Conservation (phyloP, 2,113 vertebrate genomes). For the Apus apus region DNA sequence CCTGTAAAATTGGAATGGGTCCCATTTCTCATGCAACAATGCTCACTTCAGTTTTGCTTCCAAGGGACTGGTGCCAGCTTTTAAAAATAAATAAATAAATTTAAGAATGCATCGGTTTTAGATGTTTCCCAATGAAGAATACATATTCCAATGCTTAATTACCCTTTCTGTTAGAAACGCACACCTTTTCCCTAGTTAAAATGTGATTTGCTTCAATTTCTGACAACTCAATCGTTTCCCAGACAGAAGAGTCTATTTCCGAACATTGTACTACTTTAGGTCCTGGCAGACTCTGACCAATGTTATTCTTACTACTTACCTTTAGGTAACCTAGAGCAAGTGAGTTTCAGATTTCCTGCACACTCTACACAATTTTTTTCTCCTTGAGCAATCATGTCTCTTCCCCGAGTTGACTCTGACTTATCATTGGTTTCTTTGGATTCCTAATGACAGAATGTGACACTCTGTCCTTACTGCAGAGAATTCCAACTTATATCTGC, state of each 20-base stretch:
- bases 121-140: background rate
- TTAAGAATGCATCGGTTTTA: background rate
- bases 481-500: background rate
- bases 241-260: background rate
- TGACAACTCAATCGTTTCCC: background rate
- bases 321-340: background rate
- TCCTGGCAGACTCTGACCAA: background rate
- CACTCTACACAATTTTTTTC: background rate
- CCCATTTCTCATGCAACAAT: background rate
- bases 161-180: background rate
- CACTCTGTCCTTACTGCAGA: background rate
- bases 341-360: background rate
- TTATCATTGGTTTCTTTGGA: background rate
- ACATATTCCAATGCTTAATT: background rate
- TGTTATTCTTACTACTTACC: background rate
- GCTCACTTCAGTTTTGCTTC: background rate
- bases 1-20: background rate
- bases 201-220: background rate
- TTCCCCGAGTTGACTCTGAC: background rate
- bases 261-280: background rate
- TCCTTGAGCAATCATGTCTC: background rate
- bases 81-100: background rate
- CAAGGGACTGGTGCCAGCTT: background rate
- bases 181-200: background rate
- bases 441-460: background rate